Conservation (phyloP, 2,888 invertebrate genomes). For the Hoplodrina ambigua region DNA sequence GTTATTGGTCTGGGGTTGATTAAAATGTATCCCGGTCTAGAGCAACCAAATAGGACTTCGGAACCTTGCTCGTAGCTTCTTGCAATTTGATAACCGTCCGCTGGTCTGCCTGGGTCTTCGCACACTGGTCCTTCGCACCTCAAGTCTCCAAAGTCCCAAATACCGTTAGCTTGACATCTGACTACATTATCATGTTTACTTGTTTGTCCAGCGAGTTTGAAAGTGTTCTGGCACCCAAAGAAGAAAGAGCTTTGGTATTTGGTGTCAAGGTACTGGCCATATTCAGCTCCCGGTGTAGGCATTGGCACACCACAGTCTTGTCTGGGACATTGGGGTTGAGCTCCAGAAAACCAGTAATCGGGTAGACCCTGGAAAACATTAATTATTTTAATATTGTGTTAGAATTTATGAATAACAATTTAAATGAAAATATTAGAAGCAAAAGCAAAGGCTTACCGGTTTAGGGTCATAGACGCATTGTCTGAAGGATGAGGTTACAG, state of each 20-base stretch:
- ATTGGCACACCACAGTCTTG: constrained; percentile 97
- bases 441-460: constrained; percentile 86
- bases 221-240: constrained; percentile 98
- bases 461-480: constrained; percentile 99
- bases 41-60: constrained; percentile 97
- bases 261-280: constrained; percentile 96
- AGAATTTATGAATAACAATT: not conserved
- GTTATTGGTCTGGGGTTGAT: constrained; percentile 97
- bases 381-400: not conserved
- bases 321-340: constrained; percentile 96
- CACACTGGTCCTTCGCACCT: constrained; percentile 99
- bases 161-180: constrained; percentile 96
- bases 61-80: constrained; percentile 97
- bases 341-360: constrained; percentile 97
- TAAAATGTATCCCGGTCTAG: constrained; percentile 97
- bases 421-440: not conserved
- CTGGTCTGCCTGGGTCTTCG: constrained; percentile 98
- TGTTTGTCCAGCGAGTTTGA: constrained; percentile 97
- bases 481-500: constrained; percentile 95
- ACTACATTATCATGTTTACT: constrained; percentile 97
- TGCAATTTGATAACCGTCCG: constrained; percentile 96
- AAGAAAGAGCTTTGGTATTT: constrained; percentile 98
- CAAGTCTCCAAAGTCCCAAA: constrained; percentile 99
- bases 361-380: constrained; percentile 92
- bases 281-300: constrained; percentile 98